Evolutionary conservation across 2,113 vertebrate species (phyloP), one percentile per base, ranked within the genome.

Genomic region (Cynocephalus volans): DNA sequence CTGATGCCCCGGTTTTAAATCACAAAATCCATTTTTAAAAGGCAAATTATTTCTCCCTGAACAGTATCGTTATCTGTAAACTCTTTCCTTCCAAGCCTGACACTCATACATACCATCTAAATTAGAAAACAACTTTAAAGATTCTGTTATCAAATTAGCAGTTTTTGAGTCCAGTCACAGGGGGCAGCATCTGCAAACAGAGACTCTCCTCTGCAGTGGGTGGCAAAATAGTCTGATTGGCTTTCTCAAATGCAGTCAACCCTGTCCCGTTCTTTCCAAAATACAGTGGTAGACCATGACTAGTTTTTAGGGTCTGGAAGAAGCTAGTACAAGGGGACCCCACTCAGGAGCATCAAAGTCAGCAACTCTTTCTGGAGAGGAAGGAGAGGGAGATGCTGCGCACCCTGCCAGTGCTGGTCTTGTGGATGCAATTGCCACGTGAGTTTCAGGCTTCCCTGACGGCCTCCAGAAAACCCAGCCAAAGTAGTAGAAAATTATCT

Each of bases 381-480:
- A 84, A 82, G 45, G 41, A 73, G 23, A 41, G 1, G 19, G 24
- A 88, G 31, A 93, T 92, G 87, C 11, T 84, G 21, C 33, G 69
- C n/a, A 10, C 67, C 31, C 4, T 41, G n/a, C 58, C 14, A 48
- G 14, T 67, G 8, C 11, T 84, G 64, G 28, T 97, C 41, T 60
- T 84, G 23, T 95, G 95, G 87, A 54, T 79, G 36, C 95, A 62
- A 3, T 8, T 69, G 12, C 28, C 90, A 80, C 13, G 65, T 97
- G 87, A 96, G 95, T 95, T 90, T 65, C 41, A 79, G 17, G 79
- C 24, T 56, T 84, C 62, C 77, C 9, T 79, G 69, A 36, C 10
- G 62, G 33, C 31, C 64, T 88, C n/a, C 86, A 10, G 50, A 60
- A 64, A 90, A 36, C 65, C 52, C 69, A 48, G 48, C 56, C 41